Evolutionary conservation across 2,888 invertebrate genomes (phyloP), one percentile per base, ranked within the genome.

Genomic region (Lottia scabra): DNA sequence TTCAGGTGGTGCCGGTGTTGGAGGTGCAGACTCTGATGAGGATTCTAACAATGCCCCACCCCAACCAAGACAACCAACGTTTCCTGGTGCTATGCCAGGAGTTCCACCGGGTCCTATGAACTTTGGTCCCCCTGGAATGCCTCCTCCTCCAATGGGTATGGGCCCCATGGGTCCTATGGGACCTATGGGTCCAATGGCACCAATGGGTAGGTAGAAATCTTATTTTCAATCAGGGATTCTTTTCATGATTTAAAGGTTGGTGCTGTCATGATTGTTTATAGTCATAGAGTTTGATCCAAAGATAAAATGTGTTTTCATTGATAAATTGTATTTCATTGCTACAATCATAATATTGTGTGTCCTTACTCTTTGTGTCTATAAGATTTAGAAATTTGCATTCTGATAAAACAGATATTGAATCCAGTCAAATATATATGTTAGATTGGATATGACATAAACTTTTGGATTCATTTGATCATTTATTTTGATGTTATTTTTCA

Each of bases 111-210:
- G 62, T 12, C 46, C 65, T 46, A 75, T 80, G 76, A 70, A 80
- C 6, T 75, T 67, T 72, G 75, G 38, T 19, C 75, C 78, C 30
- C 73, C 75, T 65, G 78, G 71, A 16, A 81, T 82, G 79, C 84
- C 84, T 12, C 80, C 84, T 15, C 76, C 82, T 75, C 80, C 78
- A 13, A 83, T 84, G 84, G 82, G 83, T 62, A 81, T 82, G 76
- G 78, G 80, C 65, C 81, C 80, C 3, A 84, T 85, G 83, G 84
- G 80, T 16, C 80, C 81, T 44, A 84, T 84, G 80, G 82, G 82
- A 8, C 84, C 79, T 15, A 84, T 83, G 83, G 84, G 84, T 13
- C 81, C 82, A 67, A 81, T 83, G 75, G 85, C 85, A 44, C 84
- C 84, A 69, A 78, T 80, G 80, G 78, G 78, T 81, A 76, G 72